Conservation (phyloP, 1,140 invertebrate genomes). For the Cydia pomonella region DNA sequence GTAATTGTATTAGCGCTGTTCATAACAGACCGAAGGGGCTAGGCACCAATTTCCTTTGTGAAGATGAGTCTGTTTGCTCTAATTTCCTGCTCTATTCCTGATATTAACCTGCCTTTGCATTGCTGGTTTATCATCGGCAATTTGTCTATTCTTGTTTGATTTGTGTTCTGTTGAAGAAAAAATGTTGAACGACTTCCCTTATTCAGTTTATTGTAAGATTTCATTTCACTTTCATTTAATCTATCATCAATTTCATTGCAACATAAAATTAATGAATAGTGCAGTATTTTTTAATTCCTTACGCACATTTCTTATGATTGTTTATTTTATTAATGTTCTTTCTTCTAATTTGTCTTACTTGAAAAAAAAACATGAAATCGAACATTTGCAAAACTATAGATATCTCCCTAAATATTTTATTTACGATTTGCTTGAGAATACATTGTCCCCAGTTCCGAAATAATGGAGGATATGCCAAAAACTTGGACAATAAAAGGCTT, state of each 20-base stretch:
- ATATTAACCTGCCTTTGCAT: constrained; percentile 43
- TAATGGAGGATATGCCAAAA: constrained; percentile 34
- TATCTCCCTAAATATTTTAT: background rate
- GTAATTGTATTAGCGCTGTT: constrained; percentile 19
- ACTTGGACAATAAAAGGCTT: constrained; percentile 42
- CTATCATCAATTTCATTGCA: too few species aligned
- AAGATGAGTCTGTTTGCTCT: constrained; percentile 51
- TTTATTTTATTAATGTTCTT: too few species aligned
- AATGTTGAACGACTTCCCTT: background rate
- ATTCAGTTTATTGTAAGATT: background rate
- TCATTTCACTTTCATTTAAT: background rate
- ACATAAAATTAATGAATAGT: too few species aligned
- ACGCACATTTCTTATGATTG: too few species aligned
- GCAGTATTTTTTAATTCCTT: too few species aligned
- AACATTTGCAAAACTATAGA: background rate
- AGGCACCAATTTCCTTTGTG: constrained; percentile 55
- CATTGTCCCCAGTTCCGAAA: background rate
- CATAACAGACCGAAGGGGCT: constrained; percentile 28
- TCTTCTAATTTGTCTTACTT: too few species aligned
- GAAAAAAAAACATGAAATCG: too few species aligned
- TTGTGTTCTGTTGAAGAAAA: background rate
- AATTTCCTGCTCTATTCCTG: constrained; percentile 52
- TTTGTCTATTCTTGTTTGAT: constrained; percentile 8
- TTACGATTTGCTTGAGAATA: background rate
- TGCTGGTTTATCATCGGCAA: constrained; percentile 17